These are phyloP conservation scores for Corvus cornix DNA, from an alignment of 2,113 vertebrate genomes.

Conservation along the genomic window DNA sequence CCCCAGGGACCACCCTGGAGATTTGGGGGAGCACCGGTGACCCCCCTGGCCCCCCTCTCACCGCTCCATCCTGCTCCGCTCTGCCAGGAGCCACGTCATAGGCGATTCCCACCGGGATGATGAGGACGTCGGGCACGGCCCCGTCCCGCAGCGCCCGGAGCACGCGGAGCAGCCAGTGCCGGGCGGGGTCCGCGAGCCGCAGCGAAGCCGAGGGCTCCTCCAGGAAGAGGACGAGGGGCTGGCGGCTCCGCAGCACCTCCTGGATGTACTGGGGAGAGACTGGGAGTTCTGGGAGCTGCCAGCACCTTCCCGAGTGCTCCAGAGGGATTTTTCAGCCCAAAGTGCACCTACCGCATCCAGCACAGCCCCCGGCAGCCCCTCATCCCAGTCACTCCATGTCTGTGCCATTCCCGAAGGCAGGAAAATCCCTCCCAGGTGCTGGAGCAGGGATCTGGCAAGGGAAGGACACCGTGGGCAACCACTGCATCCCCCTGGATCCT, in stretches of 20 bases:
- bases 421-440: slow-evolving; percentile 72
- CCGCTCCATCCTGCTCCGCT: neutral
- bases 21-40: neutral
- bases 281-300: neutral
- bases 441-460: slow-evolving; percentile 55
- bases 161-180: slow-evolving; percentile 69
- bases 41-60: neutral
- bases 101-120: slow-evolving; percentile 85
- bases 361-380: slow-evolving; percentile 27
- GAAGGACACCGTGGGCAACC: too few species aligned
- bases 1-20: neutral
- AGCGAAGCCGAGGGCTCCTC: slow-evolving; percentile 46
- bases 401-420: slow-evolving; percentile 37
- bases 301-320: rapidly evolving
- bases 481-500: rapidly evolving
- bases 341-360: slow-evolving; percentile 53
- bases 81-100: slow-evolving; percentile 70
- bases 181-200: slow-evolving; percentile 64
- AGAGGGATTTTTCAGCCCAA: neutral
- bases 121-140: slow-evolving; percentile 71
- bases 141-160: slow-evolving; percentile 65
- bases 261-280: slow-evolving; percentile 70
- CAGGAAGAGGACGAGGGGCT: slow-evolving; percentile 80
- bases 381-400: rapidly evolving
- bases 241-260: slow-evolving; percentile 81